phyloP scores from a whole-genome alignment of 2,113 vertebrate genomes.

The Rhabdomys dilectus region DNA sequence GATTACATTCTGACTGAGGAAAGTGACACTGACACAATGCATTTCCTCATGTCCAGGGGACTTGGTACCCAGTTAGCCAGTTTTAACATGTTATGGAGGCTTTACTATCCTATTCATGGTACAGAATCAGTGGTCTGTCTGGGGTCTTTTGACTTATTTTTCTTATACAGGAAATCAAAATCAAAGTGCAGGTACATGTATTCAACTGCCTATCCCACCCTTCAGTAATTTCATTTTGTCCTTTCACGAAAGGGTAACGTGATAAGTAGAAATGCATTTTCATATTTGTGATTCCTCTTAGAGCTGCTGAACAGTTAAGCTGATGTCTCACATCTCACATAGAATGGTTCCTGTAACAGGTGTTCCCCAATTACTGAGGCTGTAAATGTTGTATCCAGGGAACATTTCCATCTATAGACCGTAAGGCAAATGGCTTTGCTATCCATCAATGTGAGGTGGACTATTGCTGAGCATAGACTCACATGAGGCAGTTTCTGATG shows the following conservation, averaged over 20 bases:
- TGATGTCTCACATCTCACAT: constrained; percentile 76
- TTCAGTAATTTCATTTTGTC: constrained; percentile 26
- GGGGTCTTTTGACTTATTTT: constrained; percentile 71
- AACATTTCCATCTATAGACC: constrained; percentile 79
- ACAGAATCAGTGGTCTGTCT: constrained; percentile 78
- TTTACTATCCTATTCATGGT: constrained; percentile 46
- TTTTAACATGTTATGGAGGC: background rate
- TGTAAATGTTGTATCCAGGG: constrained; percentile 80
- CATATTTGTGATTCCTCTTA: constrained; percentile 77
- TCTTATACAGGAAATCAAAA: constrained; percentile 78
- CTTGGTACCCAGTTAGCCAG: constrained; percentile 47
- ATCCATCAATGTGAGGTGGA: background rate
- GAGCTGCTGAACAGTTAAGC: constrained; percentile 70
- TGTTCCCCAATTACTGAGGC: constrained; percentile 73
- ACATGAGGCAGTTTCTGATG: background rate
- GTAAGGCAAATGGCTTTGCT: constrained; percentile 76
- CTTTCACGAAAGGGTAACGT: constrained; percentile 75
- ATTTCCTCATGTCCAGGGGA: constrained; percentile 3
- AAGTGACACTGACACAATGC: constrained; percentile 20
- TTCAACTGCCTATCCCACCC: background rate
- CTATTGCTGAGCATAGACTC: background rate
- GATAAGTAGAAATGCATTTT: constrained; percentile 80
- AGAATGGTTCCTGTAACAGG: constrained; percentile 74
- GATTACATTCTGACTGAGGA: constrained; percentile 59
- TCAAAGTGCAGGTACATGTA: constrained; percentile 74